Percentiles rank a stretch among this genome's conserved stretches.
These are phyloP conservation scores for Megamerina dolium DNA, from an alignment of 2,888 invertebrate genomes.

Conservation along the genomic window DNA sequence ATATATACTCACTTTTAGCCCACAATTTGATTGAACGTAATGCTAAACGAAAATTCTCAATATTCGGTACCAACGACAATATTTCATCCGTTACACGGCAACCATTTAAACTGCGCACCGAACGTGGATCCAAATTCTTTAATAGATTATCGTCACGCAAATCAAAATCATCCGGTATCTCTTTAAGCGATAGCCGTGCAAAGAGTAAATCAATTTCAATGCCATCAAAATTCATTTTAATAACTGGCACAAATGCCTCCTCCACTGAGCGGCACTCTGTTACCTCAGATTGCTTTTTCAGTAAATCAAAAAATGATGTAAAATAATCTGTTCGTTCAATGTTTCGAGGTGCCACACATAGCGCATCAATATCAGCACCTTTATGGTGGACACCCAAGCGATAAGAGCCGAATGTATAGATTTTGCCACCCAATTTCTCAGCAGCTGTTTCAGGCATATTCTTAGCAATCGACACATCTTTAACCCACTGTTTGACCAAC, in stretches of 20 bases:
- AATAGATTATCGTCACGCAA: conserved; percentile 84
- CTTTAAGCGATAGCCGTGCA: conserved; percentile 88
- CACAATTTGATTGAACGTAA: conserved; percentile 93
- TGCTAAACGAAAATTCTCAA: conserved; percentile 88
- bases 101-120: conserved; percentile 94
- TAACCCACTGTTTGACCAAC: conserved; percentile 91
- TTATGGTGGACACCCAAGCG: conserved; percentile 91
- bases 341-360: conserved; percentile 96
- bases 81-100: conserved; percentile 99
- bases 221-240: conserved; percentile 98
- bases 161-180: conserved; percentile 86
- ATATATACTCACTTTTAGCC: conserved; percentile 80
- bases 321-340: conserved; percentile 93
- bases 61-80: conserved; percentile 87
- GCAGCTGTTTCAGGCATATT: conserved; percentile 90
- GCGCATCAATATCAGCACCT: conserved; percentile 97
- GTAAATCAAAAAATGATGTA: conserved; percentile 83
- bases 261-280: conserved; percentile 85
- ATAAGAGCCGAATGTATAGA: conserved; percentile 99
- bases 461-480: conserved; percentile 77
- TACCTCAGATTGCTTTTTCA: conserved; percentile 81
- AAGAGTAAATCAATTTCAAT: conserved; percentile 99
- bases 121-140: conserved; percentile 92
- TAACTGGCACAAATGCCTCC: conserved; percentile 98
- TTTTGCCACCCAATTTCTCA: conserved; percentile 91